phyloP scores from a whole-genome alignment of 2,888 invertebrate species.

The Scrobipalpa costella region DNA sequence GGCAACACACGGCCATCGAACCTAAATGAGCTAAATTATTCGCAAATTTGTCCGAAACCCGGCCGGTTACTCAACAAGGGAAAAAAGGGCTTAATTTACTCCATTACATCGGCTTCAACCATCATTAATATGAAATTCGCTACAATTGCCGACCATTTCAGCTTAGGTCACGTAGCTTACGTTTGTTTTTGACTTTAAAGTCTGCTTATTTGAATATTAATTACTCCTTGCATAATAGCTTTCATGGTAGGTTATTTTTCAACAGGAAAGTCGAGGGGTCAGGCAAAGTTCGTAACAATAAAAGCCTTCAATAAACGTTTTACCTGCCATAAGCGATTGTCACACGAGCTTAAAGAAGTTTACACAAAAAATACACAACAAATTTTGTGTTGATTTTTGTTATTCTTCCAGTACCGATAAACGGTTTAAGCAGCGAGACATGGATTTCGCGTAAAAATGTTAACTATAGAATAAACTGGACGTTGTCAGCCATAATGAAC shows the following conservation, averaged over 20 bases:
- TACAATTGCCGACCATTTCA: slow-evolving; percentile 46
- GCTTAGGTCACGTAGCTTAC: slow-evolving; percentile 38
- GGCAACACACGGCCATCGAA: not conserved
- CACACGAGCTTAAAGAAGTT: no score
- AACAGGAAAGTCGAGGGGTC: no score
- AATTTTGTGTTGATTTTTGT: slow-evolving; percentile 56
- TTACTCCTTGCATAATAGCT: not conserved
- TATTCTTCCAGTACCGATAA: slow-evolving; percentile 56
- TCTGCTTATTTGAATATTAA: slow-evolving; percentile 20
- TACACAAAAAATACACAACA: slow-evolving; percentile 14
- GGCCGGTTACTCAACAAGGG: slow-evolving; percentile 55
- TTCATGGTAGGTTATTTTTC: not conserved
- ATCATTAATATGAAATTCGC: slow-evolving; percentile 59
- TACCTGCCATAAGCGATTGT: no score
- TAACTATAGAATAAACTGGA: slow-evolving; percentile 59
- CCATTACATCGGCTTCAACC: slow-evolving; percentile 62
- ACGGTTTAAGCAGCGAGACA: slow-evolving; percentile 40
- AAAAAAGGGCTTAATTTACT: slow-evolving; percentile 60
- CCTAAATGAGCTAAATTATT: slow-evolving; percentile 65
- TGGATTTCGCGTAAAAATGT: slow-evolving; percentile 56
- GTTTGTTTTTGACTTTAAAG: slow-evolving; percentile 24
- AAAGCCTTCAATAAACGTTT: no score
- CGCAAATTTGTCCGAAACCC: slow-evolving; percentile 68
- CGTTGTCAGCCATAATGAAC: slow-evolving; percentile 47
- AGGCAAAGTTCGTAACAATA: no score